Evolutionary conservation across 2,113 vertebrate species (phyloP), one percentile per base, ranked within the genome.

Genomic region (Cyprinodon brontotheroides): DNA sequence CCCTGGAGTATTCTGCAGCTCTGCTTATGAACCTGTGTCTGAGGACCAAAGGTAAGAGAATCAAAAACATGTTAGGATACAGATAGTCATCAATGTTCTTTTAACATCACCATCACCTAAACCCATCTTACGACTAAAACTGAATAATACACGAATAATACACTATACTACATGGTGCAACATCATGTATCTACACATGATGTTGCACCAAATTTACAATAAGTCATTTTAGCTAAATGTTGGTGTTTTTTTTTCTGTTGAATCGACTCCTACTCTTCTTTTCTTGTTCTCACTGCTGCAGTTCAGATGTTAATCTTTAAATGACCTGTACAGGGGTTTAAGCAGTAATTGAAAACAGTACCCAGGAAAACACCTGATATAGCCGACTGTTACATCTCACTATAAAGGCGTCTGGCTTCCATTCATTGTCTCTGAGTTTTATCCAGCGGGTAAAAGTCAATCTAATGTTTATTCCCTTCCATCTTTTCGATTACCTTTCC

Each of bases 21-120:
- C 89, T 99, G 86, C 95, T 99, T 22, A 97, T 99, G 97, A 99
- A 98, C 84, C 95, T 99, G 60, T 98, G 97, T 87, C 95, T 99
- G 68, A 93, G 96, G 29, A 97, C 95, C 1, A 88, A 95, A 96
- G 97, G 98, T 99, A 85, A 69, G 11, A 29, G 7, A 7, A 41
- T 36, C 93, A 95, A 36, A 48, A 41, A 37, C 11, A 40, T 1
- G 53, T 72, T 12, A 10, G 48, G 13, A 70, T 39, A 2, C 41
- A 0, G 60, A 78, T 20, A 61, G 0, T 38, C 17, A 2, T 41
- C 3, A n/a, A 65, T 57, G 50, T 9, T 41, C 41, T 41, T 41
- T 41, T 41, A 57, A 4, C 4, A 5, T 14, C 50, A 13, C 17
- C 12, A 29, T 29, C 29, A 29, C 29, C 29, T 29, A 29, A 37